These are phyloP conservation scores for Bugulina stolonifera DNA, from an alignment of 2,888 invertebrate species.

Conservation along the genomic window DNA sequence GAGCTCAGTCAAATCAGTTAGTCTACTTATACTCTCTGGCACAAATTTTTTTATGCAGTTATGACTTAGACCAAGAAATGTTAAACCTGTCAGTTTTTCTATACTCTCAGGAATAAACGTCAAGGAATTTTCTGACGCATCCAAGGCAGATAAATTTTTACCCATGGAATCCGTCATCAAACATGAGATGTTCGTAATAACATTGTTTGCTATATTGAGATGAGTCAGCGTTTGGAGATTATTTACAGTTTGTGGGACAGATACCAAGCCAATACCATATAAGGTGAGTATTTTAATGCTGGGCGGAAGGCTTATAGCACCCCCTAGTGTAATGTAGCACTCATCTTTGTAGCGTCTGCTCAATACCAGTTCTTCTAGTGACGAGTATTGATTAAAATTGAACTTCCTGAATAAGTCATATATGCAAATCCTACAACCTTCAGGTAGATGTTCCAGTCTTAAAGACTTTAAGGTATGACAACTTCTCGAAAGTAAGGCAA, in stretches of 20 bases:
- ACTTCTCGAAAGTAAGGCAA: not conserved
- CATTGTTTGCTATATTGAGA: slow-evolving; percentile 6
- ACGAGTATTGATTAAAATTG: not conserved
- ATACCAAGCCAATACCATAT: not conserved
- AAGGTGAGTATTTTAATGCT: not conserved
- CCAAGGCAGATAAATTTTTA: not conserved
- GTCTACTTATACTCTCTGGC: not conserved
- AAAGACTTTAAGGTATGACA: not conserved
- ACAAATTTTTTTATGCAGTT: slow-evolving; percentile 4
- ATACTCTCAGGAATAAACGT: slow-evolving; percentile 3
- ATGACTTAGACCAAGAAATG: slow-evolving; percentile 8
- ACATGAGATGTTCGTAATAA: not conserved
- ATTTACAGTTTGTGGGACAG: not conserved
- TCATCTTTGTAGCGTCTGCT: slow-evolving; percentile 18
- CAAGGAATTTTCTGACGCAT: not conserved
- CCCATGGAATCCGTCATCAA: not conserved
- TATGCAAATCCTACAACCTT: slow-evolving; percentile 1
- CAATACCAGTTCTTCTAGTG: not conserved
- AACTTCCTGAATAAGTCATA: slow-evolving; percentile 14
- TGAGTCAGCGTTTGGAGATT: not conserved
- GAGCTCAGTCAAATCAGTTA: not conserved
- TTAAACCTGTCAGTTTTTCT: not conserved
- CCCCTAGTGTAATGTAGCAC: not conserved
- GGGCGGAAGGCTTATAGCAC: not conserved
- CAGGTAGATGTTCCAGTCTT: not conserved